phyloP scores from a whole-genome alignment of 2,888 invertebrate species.

The Cheilosia soror region DNA sequence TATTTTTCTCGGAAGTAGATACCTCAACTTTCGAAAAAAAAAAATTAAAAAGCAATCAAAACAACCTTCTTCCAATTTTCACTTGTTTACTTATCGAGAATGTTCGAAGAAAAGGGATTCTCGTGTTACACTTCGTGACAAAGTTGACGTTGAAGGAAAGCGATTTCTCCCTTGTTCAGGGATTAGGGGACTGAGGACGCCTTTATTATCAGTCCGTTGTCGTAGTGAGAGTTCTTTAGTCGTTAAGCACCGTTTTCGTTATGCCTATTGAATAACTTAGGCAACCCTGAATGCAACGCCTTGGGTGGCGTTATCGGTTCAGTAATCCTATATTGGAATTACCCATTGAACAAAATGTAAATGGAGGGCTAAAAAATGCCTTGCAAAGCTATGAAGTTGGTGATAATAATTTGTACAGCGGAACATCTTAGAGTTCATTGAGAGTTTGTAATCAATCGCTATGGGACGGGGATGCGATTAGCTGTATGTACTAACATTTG shows the following conservation, averaged over 20 bases:
- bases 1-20: background rate
- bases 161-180: background rate
- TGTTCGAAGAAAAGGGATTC: background rate
- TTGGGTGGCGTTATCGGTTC: background rate
- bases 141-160: background rate
- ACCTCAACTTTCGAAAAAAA: background rate
- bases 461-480: too few species aligned
- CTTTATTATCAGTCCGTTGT: background rate
- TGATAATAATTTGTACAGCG: too few species aligned
- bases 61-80: conserved; percentile 17
- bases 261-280: background rate
- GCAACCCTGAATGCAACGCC: background rate
- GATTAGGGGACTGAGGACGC: background rate
- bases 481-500: too few species aligned
- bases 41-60: conserved; percentile 6
- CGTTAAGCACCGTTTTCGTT: background rate
- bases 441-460: too few species aligned
- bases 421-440: too few species aligned
- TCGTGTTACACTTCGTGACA: background rate
- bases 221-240: background rate
- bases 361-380: too few species aligned
- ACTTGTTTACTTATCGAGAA: background rate
- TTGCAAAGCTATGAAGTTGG: too few species aligned
- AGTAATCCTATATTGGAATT: background rate
- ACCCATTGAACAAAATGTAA: too few species aligned